Base-by-base conservation (phyloP, 2,888 invertebrate species). In the Pristionchus entomophagus region DNA sequence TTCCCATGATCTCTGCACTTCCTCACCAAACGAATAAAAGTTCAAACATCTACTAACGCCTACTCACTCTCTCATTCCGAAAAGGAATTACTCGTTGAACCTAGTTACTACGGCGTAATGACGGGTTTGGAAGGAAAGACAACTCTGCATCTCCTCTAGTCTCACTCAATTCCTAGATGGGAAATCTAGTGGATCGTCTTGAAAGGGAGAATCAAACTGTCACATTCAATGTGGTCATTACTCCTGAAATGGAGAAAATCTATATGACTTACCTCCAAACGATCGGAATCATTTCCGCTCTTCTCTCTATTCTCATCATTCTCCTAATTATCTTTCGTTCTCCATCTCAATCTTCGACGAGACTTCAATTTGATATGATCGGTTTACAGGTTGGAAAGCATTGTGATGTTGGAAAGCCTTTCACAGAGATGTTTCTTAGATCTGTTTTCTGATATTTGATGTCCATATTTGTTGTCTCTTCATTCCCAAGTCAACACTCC, bases 391-490 rank as follows among this genome's bases (percentile, higher is more conserved):
- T 59, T 26, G 10, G 19, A n/a, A n/a, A n/a, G n/a, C n/a, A n/a
- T n/a, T n/a, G n/a, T n/a, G n/a, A n/a, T n/a, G n/a, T n/a, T n/a
- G n/a, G n/a, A n/a, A n/a, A n/a, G n/a, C n/a, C n/a, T n/a, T n/a
- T n/a, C n/a, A n/a, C n/a, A n/a, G n/a, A n/a, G n/a, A n/a, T n/a
- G n/a, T n/a, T 56, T 56, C n/a, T 8, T 12, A 73, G 41, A 38
- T n/a, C 0, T 73, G 41, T 41, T 41, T 73, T 26, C n/a, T 38
- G 0, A n/a, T 41, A 2, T 73, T 41, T 32, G 73, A 41, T 73
- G 26, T 73, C 41, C 73, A 73, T n/a, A 26, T n/a, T 73, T 73
- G 73, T 73, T 73, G 38, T 41, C 41, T 73, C 0, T 73, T 73
- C 19, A 41, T 41, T 41, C 73, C 73, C 6, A 73, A 73, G n/a